Percentiles rank a stretch among this genome's conserved stretches.
Conservation (phyloP, 2,797 vertebrate genomes). For the Crypturellus tataupa region DNA sequence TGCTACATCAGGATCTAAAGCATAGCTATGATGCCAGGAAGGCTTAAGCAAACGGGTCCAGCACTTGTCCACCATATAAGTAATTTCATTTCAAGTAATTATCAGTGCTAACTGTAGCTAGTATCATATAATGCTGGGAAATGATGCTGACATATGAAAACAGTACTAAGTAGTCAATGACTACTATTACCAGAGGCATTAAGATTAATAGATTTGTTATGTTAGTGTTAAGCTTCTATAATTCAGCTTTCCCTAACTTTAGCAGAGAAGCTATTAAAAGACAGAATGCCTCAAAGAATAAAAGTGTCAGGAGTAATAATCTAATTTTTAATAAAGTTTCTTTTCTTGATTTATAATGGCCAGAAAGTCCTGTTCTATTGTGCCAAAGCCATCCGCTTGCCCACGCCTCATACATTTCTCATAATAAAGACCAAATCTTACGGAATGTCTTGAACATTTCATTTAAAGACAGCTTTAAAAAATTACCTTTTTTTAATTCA, state of each 20-base stretch:
- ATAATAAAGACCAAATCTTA: neutral
- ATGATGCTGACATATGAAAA: slow-evolving; percentile 21
- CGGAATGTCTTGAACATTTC: neutral
- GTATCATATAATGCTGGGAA: slow-evolving; percentile 37
- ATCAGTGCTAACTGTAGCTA: neutral
- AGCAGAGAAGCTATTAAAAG: slow-evolving; percentile 26
- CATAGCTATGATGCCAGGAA: neutral
- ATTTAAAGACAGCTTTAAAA: slow-evolving; percentile 33
- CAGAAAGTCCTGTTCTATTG: neutral
- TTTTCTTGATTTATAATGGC: slow-evolving; percentile 29
- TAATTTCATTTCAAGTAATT: slow-evolving; percentile 38
- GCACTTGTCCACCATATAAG: neutral
- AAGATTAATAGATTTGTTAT: slow-evolving; percentile 18
- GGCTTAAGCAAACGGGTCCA: neutral
- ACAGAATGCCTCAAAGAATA: neutral
- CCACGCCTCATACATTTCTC: slow-evolving; percentile 10
- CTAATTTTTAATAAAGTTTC: slow-evolving; percentile 18
- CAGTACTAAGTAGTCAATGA: slow-evolving; percentile 17
- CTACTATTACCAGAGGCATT: slow-evolving; percentile 16
- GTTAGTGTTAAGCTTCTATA: neutral
- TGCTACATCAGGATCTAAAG: neutral
- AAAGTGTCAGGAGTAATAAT: slow-evolving; percentile 21
- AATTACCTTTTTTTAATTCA: neutral
- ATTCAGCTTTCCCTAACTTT: slow-evolving; percentile 21
- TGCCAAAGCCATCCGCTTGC: slow-evolving; percentile 13